These are phyloP conservation scores for Ennomos erosarius DNA, from an alignment of 2,888 invertebrate genomes.

Conservation along the genomic window DNA sequence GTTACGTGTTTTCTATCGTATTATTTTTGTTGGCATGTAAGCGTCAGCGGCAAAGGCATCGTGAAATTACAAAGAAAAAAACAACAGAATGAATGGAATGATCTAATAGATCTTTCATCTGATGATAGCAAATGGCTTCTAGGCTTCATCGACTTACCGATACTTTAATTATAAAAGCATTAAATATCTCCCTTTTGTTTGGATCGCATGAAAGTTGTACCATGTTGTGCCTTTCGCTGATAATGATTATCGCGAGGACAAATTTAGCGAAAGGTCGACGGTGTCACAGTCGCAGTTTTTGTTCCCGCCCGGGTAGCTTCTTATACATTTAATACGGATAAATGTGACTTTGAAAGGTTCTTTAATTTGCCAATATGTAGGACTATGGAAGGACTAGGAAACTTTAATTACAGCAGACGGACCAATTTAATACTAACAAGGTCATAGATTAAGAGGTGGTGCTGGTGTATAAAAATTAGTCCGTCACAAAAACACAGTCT, in stretches of 20 bases:
- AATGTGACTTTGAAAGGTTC: too few species aligned
- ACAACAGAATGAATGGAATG: not conserved
- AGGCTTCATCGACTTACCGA: constrained; percentile 5
- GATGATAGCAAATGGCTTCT: constrained; percentile 1
- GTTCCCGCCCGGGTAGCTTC: not conserved
- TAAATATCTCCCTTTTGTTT: constrained; percentile 3
- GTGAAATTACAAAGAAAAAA: not conserved
- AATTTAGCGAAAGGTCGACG: constrained; percentile 32
- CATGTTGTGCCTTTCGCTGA: constrained; percentile 40
- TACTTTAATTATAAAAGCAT: not conserved
- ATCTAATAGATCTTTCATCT: not conserved
- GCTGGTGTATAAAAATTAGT: too few species aligned
- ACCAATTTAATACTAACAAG: too few species aligned
- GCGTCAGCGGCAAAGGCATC: not conserved
- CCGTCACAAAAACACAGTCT: too few species aligned
- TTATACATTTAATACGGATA: too few species aligned
- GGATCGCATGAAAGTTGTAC: constrained; percentile 28
- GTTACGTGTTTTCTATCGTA: constrained; percentile 31
- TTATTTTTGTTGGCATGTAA: constrained; percentile 20
- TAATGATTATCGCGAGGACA: constrained; percentile 21
- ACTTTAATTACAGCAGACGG: too few species aligned
- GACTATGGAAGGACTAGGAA: too few species aligned
- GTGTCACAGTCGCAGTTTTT: constrained; percentile 21
- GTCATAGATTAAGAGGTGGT: too few species aligned
- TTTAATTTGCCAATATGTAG: too few species aligned